These are phyloP conservation scores for Lepidurus packardi DNA, from an alignment of 1,140 invertebrate species.

Conservation along the genomic window DNA sequence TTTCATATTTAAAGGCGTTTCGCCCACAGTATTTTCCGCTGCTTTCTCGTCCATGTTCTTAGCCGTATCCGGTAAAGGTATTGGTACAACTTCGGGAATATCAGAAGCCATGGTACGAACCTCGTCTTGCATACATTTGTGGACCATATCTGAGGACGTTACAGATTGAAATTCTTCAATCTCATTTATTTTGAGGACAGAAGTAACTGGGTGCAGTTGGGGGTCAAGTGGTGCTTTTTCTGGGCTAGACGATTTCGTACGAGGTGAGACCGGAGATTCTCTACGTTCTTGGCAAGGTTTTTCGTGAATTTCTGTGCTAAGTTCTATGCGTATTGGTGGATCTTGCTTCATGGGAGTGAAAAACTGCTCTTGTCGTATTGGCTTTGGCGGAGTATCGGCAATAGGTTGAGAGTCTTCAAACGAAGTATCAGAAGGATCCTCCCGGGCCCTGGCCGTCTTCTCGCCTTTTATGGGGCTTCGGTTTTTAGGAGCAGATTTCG, in stretches of 20 bases:
- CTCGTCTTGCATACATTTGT: no score
- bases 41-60: no score
- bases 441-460: not conserved
- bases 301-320: not conserved
- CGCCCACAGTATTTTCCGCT: no score
- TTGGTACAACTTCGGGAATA: no score
- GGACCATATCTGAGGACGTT: no score
- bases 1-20: not conserved
- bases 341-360: not conserved
- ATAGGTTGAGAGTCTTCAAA: not conserved
- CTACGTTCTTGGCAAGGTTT: not conserved
- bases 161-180: no score
- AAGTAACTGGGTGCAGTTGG: no score
- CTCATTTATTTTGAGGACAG: no score
- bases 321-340: not conserved
- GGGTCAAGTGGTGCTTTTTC: no score
- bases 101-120: no score
- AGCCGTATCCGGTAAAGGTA: no score
- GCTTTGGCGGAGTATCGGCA: not conserved
- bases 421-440: not conserved
- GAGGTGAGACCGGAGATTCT: not conserved
- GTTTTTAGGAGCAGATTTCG: not conserved
- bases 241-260: no score
- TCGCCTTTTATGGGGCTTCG: not conserved
- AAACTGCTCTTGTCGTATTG: not conserved